Conservation (phyloP, 2,888 invertebrate species). For the Scotopteryx bipunctaria region DNA sequence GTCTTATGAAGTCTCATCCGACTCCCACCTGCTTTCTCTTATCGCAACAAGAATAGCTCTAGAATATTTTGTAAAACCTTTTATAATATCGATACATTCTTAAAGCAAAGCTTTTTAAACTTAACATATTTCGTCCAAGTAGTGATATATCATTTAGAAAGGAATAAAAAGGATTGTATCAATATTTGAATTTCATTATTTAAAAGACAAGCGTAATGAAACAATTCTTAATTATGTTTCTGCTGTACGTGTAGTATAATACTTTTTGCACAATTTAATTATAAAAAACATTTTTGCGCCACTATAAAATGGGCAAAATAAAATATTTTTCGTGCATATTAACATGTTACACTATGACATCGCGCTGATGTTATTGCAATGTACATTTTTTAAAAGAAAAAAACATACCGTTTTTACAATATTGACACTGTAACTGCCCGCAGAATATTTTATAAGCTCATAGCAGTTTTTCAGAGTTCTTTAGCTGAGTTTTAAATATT, state of each 20-base stretch:
- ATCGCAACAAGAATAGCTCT: constrained; percentile 43
- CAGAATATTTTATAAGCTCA: constrained; percentile 24
- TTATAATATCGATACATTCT: neutral
- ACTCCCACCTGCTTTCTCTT: constrained; percentile 44
- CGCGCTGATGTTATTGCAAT: constrained; percentile 28
- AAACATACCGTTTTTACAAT: constrained; percentile 26
- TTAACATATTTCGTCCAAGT: too few relatives aligned
- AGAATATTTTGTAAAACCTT: constrained; percentile 29
- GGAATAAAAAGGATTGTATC: too few relatives aligned
- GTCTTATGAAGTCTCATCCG: constrained; percentile 70
- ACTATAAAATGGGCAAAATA: constrained; percentile 20
- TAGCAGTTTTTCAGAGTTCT: neutral
- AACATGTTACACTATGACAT: constrained; percentile 29
- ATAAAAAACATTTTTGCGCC: constrained; percentile 7
- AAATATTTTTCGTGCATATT: constrained; percentile 32
- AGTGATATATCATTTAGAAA: too few relatives aligned
- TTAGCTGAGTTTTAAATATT: too few relatives aligned
- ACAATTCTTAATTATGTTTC: too few relatives aligned
- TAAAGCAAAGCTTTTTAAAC: too few relatives aligned
- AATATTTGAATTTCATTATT: too few relatives aligned
- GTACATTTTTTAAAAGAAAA: constrained; percentile 33
- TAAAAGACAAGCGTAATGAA: too few relatives aligned
- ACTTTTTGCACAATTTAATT: constrained; percentile 13
- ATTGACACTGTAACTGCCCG: constrained; percentile 27
- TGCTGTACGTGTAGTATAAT: neutral